Percentiles rank a stretch among this genome's conserved stretches.
Evolutionary conservation across 2,797 vertebrate species (phyloP).

Genomic region (Premnoplex brunnescens): DNA sequence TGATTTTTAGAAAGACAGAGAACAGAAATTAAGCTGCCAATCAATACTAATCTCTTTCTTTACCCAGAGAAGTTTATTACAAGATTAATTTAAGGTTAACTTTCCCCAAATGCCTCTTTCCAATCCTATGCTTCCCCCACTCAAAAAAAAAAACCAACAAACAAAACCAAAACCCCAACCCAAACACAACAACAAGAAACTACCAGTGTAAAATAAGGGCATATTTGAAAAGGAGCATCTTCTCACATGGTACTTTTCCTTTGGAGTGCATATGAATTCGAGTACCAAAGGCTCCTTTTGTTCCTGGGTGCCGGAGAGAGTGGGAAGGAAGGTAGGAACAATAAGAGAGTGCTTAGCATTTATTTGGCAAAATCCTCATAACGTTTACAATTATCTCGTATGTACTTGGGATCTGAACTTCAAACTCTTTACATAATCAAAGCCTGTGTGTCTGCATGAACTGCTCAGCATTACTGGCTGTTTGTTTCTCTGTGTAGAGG

Average conservation of each 20-base stretch:
- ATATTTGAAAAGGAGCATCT: background rate
- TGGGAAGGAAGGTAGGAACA: background rate
- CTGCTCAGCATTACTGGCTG: background rate
- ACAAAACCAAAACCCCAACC: no score
- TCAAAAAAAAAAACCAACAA: background rate
- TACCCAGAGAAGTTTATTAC: background rate
- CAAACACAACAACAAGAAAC: background rate
- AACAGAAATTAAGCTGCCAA: background rate
- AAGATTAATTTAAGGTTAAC: no score
- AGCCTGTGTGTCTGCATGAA: background rate
- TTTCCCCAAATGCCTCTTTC: background rate
- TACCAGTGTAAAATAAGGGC: background rate
- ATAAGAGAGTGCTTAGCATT: background rate
- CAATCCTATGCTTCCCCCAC: background rate
- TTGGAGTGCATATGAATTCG: background rate
- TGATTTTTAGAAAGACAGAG: background rate
- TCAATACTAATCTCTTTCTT: background rate
- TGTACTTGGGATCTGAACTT: background rate
- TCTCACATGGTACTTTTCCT: background rate
- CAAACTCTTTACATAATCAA: background rate
- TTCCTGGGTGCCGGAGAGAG: background rate
- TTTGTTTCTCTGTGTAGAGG: background rate
- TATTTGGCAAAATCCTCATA: background rate
- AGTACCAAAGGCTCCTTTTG: background rate
- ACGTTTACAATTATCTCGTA: background rate